Evolutionary conservation across 2,797 vertebrate species (phyloP).

Genomic region (Mormyrops attenuatus): DNA sequence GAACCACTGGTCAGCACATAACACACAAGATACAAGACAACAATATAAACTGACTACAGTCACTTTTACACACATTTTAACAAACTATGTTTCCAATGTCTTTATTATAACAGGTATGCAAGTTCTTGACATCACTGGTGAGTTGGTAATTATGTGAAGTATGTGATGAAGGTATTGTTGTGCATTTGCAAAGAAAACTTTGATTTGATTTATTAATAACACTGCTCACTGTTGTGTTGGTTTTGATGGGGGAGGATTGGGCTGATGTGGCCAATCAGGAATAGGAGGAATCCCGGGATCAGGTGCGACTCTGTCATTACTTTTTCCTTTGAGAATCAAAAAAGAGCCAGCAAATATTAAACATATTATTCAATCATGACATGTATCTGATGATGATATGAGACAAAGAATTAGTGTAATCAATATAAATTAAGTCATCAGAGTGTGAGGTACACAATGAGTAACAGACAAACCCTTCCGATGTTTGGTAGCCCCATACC

Average conservation of each 20-base stretch:
- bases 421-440: neutral
- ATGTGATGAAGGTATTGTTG: neutral
- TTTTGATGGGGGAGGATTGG: constrained; percentile 44
- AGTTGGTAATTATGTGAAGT: neutral
- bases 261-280: constrained; percentile 44
- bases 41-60: neutral
- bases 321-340: constrained; percentile 45
- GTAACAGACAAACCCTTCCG: neutral
- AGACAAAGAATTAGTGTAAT: neutral
- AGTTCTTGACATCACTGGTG: neutral
- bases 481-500: constrained; percentile 49
- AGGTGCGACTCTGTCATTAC: neutral
- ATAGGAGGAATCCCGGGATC: constrained; percentile 23
- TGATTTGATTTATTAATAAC: neutral
- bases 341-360: neutral
- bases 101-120: neutral
- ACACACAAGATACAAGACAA: neutral
- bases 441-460: neutral
- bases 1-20: neutral
- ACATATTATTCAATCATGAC: neutral
- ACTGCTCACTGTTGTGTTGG: constrained; percentile 54
- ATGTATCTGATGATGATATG: neutral
- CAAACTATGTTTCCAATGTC: neutral
- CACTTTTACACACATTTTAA: neutral
- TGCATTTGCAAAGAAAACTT: neutral